phyloP scores from a whole-genome alignment of 2,888 invertebrate species.

The Stegana nigrithorax region DNA sequence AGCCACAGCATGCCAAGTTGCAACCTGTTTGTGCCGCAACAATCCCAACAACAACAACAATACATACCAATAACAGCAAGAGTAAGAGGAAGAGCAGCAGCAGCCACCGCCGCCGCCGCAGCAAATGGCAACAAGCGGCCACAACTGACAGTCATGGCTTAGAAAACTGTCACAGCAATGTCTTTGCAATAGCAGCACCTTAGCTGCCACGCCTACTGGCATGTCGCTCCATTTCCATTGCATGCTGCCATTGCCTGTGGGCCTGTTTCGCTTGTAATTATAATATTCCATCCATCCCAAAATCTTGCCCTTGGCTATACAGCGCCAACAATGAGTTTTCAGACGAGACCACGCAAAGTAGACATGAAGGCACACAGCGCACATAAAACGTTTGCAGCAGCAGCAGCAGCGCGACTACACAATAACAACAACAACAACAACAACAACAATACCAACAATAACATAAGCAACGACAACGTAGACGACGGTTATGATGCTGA shows the following conservation, averaged over 20 bases:
- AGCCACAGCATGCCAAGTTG: conserved; percentile 24
- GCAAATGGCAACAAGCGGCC: too few species aligned
- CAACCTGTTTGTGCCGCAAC: conserved; percentile 12
- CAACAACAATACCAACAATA: not conserved
- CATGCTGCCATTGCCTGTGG: conserved; percentile 32
- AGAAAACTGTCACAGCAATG: not conserved
- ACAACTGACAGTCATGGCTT: too few species aligned
- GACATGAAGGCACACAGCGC: conserved; percentile 5
- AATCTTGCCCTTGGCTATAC: conserved; percentile 43
- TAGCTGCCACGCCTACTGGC: conserved; percentile 26
- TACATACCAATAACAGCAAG: too few species aligned
- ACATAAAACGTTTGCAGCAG: not conserved
- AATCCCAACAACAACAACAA: too few species aligned
- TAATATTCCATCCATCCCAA: conserved; percentile 61
- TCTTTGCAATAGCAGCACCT: conserved; percentile 15
- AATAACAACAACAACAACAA: too few species aligned
- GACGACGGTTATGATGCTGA: conserved; percentile 1
- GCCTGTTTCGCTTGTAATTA: conserved; percentile 61
- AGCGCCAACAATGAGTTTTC: conserved; percentile 21
- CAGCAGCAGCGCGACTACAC: conserved; percentile 12
- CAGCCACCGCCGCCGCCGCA: too few species aligned
- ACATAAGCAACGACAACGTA: conserved; percentile 47
- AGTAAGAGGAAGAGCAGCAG: not conserved
- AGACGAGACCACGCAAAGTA: conserved; percentile 16
- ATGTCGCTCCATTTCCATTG: conserved; percentile 16